These are phyloP conservation scores for Rhinolophus sinicus DNA, from an alignment of 2,113 vertebrate genomes.

Conservation along the genomic window DNA sequence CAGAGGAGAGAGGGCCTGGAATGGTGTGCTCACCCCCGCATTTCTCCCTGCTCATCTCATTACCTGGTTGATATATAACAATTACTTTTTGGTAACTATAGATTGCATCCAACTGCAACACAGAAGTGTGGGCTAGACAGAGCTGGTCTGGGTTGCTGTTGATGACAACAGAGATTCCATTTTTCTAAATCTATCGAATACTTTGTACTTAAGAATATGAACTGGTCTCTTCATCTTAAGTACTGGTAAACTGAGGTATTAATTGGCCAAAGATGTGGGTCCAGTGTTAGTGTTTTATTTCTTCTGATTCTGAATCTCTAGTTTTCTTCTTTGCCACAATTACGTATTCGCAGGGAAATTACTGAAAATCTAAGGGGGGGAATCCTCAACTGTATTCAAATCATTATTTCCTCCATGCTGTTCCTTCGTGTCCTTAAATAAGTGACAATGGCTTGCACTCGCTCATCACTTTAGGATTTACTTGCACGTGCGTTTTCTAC, in stretches of 20 bases:
- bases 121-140: neutral
- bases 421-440: neutral
- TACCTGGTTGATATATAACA: neutral
- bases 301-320: slow-evolving; percentile 29
- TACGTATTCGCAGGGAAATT: neutral
- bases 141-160: neutral
- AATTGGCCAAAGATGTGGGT: slow-evolving; percentile 13
- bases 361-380: neutral
- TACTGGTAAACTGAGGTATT: neutral
- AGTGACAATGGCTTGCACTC: neutral
- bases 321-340: slow-evolving; percentile 7
- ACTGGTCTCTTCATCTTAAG: neutral
- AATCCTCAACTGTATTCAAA: neutral
- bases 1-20: neutral
- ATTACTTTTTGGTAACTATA: neutral
- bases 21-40: neutral
- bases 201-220: neutral
- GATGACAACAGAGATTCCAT: neutral
- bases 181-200: neutral
- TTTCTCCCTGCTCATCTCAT: neutral
- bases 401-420: neutral
- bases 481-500: neutral
- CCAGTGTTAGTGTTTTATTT: slow-evolving; percentile 13
- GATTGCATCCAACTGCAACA: neutral
- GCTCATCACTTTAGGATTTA: neutral